Conservation (phyloP, 2,113 vertebrate genomes). For the Grallaria varia region DNA sequence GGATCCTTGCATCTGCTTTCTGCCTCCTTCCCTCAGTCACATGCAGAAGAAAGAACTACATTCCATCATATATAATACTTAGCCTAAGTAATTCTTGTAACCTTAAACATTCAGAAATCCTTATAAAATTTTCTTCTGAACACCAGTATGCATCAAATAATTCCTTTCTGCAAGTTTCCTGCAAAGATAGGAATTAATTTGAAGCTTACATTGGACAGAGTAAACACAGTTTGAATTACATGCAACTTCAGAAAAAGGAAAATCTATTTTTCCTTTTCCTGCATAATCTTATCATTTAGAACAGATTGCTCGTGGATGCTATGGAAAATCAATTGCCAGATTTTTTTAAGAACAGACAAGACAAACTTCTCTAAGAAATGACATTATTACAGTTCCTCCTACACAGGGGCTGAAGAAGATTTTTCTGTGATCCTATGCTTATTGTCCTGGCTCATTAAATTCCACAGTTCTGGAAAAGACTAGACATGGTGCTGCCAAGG, state of each 20-base stretch:
- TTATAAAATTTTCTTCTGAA: background rate
- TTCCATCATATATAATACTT: background rate
- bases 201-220: background rate
- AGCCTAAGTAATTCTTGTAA: background rate
- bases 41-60: background rate
- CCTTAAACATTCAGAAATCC: background rate
- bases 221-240: background rate
- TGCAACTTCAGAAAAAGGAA: background rate
- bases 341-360: background rate
- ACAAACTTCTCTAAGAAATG: background rate
- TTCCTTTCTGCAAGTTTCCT: background rate
- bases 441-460: conserved; percentile 16
- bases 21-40: background rate
- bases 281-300: background rate
- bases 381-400: background rate
- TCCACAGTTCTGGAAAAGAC: conserved; percentile 18
- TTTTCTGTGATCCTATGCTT: conserved; percentile 26
- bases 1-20: background rate
- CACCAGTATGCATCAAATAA: background rate
- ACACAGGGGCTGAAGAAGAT: background rate
- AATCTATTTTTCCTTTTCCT: background rate
- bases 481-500: conserved; percentile 8
- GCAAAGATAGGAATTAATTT: background rate
- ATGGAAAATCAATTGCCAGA: background rate
- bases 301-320: background rate